Percentiles rank a stretch among this genome's conserved stretches.
phyloP scores from a whole-genome alignment of 1,140 invertebrate genomes.

The Trinorchestia longiramus region DNA sequence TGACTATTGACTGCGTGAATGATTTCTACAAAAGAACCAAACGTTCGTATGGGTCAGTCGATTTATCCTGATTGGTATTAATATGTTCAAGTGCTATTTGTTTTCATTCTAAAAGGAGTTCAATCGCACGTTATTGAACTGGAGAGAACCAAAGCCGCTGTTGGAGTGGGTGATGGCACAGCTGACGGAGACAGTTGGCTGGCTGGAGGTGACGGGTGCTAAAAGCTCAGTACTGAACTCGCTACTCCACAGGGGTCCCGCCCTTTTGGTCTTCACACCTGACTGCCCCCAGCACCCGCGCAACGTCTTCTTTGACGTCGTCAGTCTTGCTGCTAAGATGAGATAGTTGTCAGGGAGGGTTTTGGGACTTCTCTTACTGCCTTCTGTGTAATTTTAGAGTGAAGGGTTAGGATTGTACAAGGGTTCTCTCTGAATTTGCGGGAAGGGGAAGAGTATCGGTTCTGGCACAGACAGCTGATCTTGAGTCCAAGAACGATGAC shows the following conservation, averaged over 20 bases:
- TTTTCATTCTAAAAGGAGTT: background rate
- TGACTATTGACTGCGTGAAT: background rate
- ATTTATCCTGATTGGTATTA: background rate
- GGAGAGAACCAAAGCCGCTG: conserved; percentile 16
- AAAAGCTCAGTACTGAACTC: conserved; percentile 3
- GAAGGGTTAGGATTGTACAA: background rate
- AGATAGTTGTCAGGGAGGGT: no score
- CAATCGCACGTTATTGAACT: background rate
- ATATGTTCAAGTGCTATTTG: background rate
- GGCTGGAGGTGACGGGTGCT: conserved; percentile 19
- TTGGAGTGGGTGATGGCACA: conserved; percentile 44
- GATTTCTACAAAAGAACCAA: background rate
- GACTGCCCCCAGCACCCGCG: background rate
- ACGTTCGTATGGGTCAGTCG: background rate
- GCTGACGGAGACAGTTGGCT: background rate
- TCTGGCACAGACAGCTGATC: no score
- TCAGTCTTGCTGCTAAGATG: background rate
- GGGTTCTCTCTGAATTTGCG: background rate
- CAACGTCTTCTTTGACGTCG: background rate
- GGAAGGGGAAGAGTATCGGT: background rate
- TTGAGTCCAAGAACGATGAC: no score
- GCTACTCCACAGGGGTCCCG: background rate
- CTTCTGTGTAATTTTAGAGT: background rate
- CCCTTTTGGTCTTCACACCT: conserved; percentile 17
- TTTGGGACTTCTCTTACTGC: no score